Conservation (phyloP, 2,888 invertebrate genomes). For the Oscheius sp. region DNA sequence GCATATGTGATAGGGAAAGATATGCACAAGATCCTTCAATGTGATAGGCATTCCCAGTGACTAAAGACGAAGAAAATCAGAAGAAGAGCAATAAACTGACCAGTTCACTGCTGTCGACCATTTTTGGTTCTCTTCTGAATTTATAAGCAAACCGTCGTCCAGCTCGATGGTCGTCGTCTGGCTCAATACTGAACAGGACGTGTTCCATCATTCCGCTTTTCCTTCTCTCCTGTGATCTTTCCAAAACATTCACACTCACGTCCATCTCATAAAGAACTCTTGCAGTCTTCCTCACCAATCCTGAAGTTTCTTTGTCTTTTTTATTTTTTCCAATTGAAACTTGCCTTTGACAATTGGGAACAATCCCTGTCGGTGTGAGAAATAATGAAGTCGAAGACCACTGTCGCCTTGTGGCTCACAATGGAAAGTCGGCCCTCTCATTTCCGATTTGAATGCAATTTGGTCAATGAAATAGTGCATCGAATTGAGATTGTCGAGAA, state of each 20-base stretch:
- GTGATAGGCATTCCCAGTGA: constrained; percentile 37
- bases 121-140: constrained; percentile 42
- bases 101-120: constrained; percentile 12
- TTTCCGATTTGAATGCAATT: constrained; percentile 67
- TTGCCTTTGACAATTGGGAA: constrained; percentile 66
- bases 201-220: constrained; percentile 65
- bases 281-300: constrained; percentile 60
- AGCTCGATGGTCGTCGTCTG: constrained; percentile 56
- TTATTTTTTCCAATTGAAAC: not conserved
- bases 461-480: constrained; percentile 72
- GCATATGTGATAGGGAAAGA: constrained; percentile 70
- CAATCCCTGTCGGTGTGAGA: constrained; percentile 66
- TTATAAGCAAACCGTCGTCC: constrained; percentile 55
- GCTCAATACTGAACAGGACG: constrained; percentile 64
- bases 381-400: constrained; percentile 64
- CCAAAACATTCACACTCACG: constrained; percentile 63
- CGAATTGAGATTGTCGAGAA: constrained; percentile 67
- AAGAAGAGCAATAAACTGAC: not conserved
- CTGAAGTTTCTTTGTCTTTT: constrained; percentile 19
- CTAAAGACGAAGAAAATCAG: constrained; percentile 23
- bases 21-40: constrained; percentile 56
- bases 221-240: constrained; percentile 64
- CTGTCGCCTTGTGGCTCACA: constrained; percentile 53
- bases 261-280: constrained; percentile 64
- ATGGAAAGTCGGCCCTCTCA: constrained; percentile 66